These are phyloP conservation scores for Epistrophella euchroma DNA, from an alignment of 2,888 invertebrate genomes.

Conservation along the genomic window DNA sequence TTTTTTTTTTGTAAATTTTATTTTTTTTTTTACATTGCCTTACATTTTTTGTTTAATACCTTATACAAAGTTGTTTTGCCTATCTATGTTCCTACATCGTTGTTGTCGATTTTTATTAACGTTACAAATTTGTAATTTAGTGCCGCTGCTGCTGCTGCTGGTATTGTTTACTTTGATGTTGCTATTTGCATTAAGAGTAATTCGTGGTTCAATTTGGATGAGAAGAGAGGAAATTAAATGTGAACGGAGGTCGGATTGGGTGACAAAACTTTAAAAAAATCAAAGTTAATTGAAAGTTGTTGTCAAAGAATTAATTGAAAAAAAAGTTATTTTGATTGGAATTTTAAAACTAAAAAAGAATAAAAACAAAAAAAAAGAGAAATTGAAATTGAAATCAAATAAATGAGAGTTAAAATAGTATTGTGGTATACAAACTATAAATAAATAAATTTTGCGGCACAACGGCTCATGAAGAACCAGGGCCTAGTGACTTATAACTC, in stretches of 20 bases:
- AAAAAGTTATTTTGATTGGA: not conserved
- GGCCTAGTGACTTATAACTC: too few relatives aligned
- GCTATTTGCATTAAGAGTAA: conserved; percentile 27
- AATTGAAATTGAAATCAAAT: too few relatives aligned
- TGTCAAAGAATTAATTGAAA: conserved; percentile 3
- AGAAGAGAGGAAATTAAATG: conserved; percentile 18
- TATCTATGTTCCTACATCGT: not conserved
- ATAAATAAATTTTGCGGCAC: too few relatives aligned
- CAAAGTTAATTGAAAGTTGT: conserved; percentile 35
- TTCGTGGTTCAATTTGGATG: conserved; percentile 51
- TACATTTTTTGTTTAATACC: conserved; percentile 44
- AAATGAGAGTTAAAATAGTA: too few relatives aligned
- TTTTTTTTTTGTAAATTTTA: not conserved
- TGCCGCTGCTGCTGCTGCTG: conserved; percentile 24
- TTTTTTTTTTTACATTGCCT: conserved; percentile 37
- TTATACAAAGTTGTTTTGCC: conserved; percentile 15
- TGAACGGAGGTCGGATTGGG: not conserved
- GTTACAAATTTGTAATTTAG: conserved; percentile 35
- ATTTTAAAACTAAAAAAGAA: not conserved
- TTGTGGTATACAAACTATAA: too few relatives aligned
- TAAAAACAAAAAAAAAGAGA: too few relatives aligned
- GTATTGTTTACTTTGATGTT: conserved; percentile 44
- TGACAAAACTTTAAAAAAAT: not conserved
- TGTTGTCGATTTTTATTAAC: conserved; percentile 48
- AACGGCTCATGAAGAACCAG: too few relatives aligned